Percentiles rank a stretch among this genome's conserved stretches.
Evolutionary conservation across 2,113 vertebrate species (phyloP).

Genomic region (Crocuta crocuta): DNA sequence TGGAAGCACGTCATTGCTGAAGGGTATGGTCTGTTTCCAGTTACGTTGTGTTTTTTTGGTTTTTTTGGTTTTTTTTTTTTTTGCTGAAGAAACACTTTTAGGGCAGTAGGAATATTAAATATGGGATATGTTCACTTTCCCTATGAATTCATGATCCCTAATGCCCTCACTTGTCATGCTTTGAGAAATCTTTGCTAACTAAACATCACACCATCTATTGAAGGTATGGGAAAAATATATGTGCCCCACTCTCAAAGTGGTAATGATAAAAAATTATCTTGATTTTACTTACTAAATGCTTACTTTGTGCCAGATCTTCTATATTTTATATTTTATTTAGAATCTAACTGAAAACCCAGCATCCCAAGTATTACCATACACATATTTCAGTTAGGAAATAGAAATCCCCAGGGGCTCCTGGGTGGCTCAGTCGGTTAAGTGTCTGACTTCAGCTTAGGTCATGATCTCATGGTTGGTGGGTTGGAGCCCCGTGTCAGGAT

Average conservation of each 20-base stretch:
- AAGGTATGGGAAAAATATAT: not conserved
- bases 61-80: too few species aligned
- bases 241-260: not conserved
- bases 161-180: not conserved
- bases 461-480: too few species aligned
- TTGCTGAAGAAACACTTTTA: not conserved
- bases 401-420: not conserved
- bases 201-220: not conserved
- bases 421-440: too few species aligned
- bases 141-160: not conserved
- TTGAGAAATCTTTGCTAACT: not conserved
- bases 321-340: not conserved
- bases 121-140: too few species aligned
- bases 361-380: not conserved
- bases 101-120: not conserved
- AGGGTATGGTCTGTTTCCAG: rapidly evolving
- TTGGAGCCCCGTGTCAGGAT: too few species aligned
- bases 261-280: not conserved
- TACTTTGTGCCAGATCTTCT: not conserved
- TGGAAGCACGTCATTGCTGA: not conserved
- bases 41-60: too few species aligned
- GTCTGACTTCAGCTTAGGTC: too few species aligned
- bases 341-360: not conserved
- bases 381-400: not conserved
- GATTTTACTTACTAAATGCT: too few species aligned